Conservation (phyloP, 2,113 vertebrate species). For the Gymnobelideus leadbeateri region DNA sequence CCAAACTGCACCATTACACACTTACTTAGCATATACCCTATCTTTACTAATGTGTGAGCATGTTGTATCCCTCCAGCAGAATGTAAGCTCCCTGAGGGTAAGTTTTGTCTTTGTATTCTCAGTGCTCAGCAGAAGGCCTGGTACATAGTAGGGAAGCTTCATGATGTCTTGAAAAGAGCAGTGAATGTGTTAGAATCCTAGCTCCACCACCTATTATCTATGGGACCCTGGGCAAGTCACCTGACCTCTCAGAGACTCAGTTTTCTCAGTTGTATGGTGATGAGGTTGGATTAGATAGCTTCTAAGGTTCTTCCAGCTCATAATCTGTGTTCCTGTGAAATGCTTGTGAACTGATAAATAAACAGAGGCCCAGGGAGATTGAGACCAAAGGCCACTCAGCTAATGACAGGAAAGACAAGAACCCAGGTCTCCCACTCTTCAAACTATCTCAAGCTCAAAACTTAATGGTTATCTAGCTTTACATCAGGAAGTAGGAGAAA, state of each 20-base stretch:
- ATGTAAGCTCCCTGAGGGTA: not conserved
- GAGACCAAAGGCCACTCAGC: not conserved
- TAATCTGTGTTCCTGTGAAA: not conserved
- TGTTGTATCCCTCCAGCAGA: not conserved
- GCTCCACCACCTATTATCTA: not conserved
- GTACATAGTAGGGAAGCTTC: not conserved
- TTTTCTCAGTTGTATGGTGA: not conserved
- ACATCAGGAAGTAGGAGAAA: not conserved
- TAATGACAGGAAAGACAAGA: not conserved
- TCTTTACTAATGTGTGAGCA: not conserved
- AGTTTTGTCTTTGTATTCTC: not conserved
- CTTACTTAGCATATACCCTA: not conserved
- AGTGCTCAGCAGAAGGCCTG: not conserved
- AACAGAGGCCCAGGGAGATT: not conserved
- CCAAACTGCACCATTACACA: not conserved
- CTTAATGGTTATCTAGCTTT: not conserved
- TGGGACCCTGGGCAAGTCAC: not conserved
- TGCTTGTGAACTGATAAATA: not conserved
- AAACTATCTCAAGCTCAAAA: not conserved
- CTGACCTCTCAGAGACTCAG: not conserved
- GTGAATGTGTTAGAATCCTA: not conserved
- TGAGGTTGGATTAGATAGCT: not conserved
- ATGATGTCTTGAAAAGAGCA: not conserved
- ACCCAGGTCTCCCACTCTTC: not conserved
- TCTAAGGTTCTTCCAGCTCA: not conserved